Conservation (phyloP, 2,797 vertebrate species). For the Brotogeris chrysoptera region DNA sequence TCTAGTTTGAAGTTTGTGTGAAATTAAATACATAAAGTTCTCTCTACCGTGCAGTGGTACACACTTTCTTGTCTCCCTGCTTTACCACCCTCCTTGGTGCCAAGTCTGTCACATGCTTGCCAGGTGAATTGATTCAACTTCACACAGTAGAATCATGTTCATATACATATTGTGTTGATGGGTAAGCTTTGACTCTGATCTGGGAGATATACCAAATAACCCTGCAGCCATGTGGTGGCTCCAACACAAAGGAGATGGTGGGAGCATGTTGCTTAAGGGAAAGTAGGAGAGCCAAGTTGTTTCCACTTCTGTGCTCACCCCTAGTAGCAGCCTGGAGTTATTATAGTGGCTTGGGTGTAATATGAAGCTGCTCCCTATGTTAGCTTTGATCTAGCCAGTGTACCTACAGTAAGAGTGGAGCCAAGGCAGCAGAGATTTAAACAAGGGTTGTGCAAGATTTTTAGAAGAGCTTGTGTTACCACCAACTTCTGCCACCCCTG, state of each 20-base stretch:
- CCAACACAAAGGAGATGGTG: background rate
- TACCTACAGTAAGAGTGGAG: background rate
- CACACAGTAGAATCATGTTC: accelerated
- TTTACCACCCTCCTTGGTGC: background rate
- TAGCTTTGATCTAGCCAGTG: background rate
- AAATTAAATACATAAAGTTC: background rate
- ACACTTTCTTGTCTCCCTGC: background rate
- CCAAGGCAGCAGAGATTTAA: background rate
- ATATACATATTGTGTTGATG: background rate
- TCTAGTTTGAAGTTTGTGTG: background rate
- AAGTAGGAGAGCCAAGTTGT: background rate
- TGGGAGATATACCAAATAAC: background rate
- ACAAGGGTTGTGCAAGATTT: background rate
- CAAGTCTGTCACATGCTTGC: background rate
- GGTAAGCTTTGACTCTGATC: background rate
- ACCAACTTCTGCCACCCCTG: background rate
- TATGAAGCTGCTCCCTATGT: background rate
- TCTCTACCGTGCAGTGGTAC: background rate
- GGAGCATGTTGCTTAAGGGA: background rate
- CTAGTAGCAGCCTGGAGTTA: background rate
- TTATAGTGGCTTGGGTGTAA: background rate
- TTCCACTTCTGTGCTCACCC: background rate
- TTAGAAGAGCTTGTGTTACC: background rate
- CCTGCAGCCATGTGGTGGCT: background rate
- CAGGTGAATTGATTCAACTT: accelerated